A percentile compares a stretch with the other conserved stretches of the same genome.
These are phyloP conservation scores for Hyles euphorbiae DNA, from an alignment of 1,140 invertebrate genomes.

Conservation along the genomic window DNA sequence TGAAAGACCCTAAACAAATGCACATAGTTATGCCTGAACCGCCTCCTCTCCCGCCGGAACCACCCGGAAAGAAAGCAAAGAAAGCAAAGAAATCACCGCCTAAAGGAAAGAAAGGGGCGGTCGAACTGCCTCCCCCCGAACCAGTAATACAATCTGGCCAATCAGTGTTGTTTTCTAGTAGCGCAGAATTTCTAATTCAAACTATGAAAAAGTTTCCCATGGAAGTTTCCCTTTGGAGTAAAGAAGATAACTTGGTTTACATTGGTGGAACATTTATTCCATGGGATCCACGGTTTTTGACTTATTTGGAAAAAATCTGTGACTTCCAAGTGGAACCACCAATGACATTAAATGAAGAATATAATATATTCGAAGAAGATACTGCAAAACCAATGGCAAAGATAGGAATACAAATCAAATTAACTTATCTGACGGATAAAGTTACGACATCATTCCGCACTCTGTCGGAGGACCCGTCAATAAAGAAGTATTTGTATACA, in stretches of 20 bases:
- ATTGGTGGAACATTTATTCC: slow-evolving; percentile 47
- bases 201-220: slow-evolving; percentile 57
- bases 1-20: slow-evolving; percentile 67
- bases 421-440: slow-evolving; percentile 54
- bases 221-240: slow-evolving; percentile 58
- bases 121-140: slow-evolving; percentile 49
- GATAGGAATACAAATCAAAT: slow-evolving; percentile 56
- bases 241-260: slow-evolving; percentile 54
- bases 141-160: slow-evolving; percentile 62
- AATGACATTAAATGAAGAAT: slow-evolving; percentile 51
- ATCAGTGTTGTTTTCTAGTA: slow-evolving; percentile 63
- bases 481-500: slow-evolving; percentile 63
- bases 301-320: slow-evolving; percentile 48
- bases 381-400: slow-evolving; percentile 60
- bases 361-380: slow-evolving; percentile 64
- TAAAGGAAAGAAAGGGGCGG: slow-evolving; percentile 50
- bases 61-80: slow-evolving; percentile 55
- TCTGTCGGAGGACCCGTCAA: slow-evolving; percentile 57
- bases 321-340: slow-evolving; percentile 41
- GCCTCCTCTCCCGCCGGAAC: slow-evolving; percentile 57
- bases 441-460: slow-evolving; percentile 57
- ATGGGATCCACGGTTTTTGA: slow-evolving; percentile 54
- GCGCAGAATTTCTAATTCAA: slow-evolving; percentile 54
- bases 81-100: slow-evolving; percentile 36
- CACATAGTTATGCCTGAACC: slow-evolving; percentile 66